These are phyloP conservation scores for Corythaixoides concolor DNA, from an alignment of 2,113 vertebrate species.

Conservation along the genomic window DNA sequence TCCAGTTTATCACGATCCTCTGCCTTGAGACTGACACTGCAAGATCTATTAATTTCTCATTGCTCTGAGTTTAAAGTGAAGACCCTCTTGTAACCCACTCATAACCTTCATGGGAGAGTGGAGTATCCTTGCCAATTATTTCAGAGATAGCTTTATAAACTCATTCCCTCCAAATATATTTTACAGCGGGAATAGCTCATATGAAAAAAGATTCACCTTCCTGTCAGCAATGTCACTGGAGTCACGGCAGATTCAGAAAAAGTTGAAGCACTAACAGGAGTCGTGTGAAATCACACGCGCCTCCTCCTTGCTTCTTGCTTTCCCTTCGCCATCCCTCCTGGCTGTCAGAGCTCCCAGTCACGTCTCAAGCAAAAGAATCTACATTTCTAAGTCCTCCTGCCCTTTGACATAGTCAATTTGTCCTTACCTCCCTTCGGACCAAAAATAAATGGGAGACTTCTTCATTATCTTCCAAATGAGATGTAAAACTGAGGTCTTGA, in stretches of 20 bases:
- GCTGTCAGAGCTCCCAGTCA: neutral
- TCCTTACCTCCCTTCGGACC: conserved; percentile 46
- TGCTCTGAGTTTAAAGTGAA: conserved; percentile 41
- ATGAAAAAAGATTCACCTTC: conserved; percentile 65
- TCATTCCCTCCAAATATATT: conserved; percentile 60
- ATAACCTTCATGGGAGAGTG: conserved; percentile 66
- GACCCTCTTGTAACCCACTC: conserved; percentile 54
- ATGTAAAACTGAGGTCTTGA: conserved; percentile 67
- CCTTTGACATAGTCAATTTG: conserved; percentile 59
- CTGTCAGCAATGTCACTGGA: conserved; percentile 69
- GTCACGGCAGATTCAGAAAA: conserved; percentile 21
- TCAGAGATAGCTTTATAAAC: conserved; percentile 66
- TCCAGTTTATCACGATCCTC: conserved; percentile 47
- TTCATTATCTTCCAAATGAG: conserved; percentile 72
- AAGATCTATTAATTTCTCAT: conserved; percentile 66
- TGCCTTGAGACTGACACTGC: conserved; percentile 39
- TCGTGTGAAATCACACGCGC: neutral
- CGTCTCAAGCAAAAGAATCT: neutral
- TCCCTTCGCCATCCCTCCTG: neutral
- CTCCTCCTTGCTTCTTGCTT: neutral
- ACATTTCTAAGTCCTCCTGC: neutral
- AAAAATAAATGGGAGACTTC: conserved; percentile 62
- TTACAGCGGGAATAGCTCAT: conserved; percentile 47
- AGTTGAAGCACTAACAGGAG: neutral
- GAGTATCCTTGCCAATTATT: conserved; percentile 67